Conservation (phyloP, 1,140 invertebrate genomes). For the Heterodera schachtii region DNA sequence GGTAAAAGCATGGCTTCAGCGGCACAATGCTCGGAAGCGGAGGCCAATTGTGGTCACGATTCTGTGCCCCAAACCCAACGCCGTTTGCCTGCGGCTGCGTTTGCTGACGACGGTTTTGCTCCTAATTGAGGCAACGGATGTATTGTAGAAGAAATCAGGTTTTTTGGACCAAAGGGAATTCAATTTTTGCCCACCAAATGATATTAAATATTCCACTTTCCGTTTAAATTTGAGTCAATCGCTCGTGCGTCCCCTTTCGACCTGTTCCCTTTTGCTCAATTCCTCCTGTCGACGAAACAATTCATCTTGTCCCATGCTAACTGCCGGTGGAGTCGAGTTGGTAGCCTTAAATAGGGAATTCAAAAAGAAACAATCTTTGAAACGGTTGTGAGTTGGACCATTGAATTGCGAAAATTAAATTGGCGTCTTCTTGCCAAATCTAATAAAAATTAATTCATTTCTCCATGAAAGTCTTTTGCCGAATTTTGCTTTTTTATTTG, state of each 20-base stretch:
- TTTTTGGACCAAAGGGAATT: background rate
- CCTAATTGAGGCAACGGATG: background rate
- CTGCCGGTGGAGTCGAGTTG: conserved; percentile 24
- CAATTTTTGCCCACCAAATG: background rate
- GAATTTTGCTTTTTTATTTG: background rate
- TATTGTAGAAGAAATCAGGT: background rate
- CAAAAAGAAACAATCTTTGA: too few relatives aligned
- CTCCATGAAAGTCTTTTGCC: background rate
- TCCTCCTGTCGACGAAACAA: conserved; percentile 65
- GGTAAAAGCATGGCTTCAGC: conserved; percentile 94
- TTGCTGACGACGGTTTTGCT: conserved; percentile 59
- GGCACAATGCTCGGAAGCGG: conserved; percentile 86
- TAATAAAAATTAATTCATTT: too few relatives aligned
- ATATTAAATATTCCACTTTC: background rate
- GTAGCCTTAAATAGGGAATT: too few relatives aligned
- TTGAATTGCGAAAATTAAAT: conserved; percentile 7
- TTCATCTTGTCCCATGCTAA: conserved; percentile 52
- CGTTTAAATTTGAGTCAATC: too few relatives aligned
- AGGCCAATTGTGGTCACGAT: conserved; percentile 80
- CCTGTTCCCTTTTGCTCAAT: conserved; percentile 55
- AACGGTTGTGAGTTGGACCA: background rate
- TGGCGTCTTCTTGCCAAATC: too few relatives aligned
- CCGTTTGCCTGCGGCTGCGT: conserved; percentile 45
- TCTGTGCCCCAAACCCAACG: conserved; percentile 32
- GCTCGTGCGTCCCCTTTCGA: background rate